Evolutionary conservation across 2,888 invertebrate genomes (phyloP).

Genomic region (Clitarchus hookeri): DNA sequence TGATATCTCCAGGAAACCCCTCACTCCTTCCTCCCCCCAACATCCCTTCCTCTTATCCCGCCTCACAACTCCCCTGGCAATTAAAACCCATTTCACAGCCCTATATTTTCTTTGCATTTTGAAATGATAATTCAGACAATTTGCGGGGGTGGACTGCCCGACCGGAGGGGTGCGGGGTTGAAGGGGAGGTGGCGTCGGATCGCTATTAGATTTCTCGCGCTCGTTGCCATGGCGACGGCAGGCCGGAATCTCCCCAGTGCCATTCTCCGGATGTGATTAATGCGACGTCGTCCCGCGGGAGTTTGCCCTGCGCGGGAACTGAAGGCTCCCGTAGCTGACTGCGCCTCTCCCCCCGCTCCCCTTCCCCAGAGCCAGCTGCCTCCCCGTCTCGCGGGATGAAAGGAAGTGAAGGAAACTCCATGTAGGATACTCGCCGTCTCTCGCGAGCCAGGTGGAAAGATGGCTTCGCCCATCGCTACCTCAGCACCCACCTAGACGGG

Average conservation of each 20-base stretch:
- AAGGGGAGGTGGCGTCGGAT: slow-evolving; percentile 34
- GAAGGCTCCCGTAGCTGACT: slow-evolving; percentile 28
- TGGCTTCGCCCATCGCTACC: too few species aligned
- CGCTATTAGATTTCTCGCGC: slow-evolving; percentile 49
- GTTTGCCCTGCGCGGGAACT: slow-evolving; percentile 40
- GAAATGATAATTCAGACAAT: slow-evolving; percentile 51
- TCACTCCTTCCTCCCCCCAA: neutral
- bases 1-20: slow-evolving; percentile 28
- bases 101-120: slow-evolving; percentile 50
- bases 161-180: slow-evolving; percentile 39
- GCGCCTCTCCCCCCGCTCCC: neutral
- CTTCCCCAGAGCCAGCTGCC: neutral
- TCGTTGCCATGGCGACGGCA: slow-evolving; percentile 48
- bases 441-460: neutral
- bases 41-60: slow-evolving; percentile 32
- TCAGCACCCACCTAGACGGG: too few species aligned
- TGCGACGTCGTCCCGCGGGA: slow-evolving; percentile 54
- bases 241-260: slow-evolving; percentile 48
- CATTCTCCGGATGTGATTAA: slow-evolving; percentile 56
- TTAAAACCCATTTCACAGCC: slow-evolving; percentile 46
- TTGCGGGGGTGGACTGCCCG: slow-evolving; percentile 43
- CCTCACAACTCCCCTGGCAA: slow-evolving; percentile 43
- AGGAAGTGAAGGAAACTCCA: neutral
- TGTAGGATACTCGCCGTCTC: neutral
- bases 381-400: too few species aligned